Conservation (phyloP, 2,888 invertebrate species). For the Hemicrepidius hirtus region DNA sequence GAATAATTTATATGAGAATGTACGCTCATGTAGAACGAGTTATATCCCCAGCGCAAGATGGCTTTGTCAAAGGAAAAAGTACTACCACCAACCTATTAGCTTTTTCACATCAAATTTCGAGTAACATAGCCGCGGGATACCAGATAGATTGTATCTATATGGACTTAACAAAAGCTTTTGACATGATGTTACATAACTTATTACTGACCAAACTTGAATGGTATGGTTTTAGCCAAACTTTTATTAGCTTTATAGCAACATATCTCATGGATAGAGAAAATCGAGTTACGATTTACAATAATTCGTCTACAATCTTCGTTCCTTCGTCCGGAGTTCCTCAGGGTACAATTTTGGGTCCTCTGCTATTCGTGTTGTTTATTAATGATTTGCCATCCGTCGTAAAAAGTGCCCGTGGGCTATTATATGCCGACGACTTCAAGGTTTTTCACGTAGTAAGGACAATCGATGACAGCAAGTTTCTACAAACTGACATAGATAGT, state of each 20-base stretch:
- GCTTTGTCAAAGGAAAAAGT: background rate
- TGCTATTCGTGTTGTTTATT: background rate
- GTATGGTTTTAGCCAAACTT: background rate
- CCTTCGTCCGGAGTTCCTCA: slow-evolving; percentile 11
- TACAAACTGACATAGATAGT: background rate
- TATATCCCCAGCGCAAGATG: background rate
- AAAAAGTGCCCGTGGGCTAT: background rate
- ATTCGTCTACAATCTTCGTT: background rate
- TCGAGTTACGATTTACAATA: background rate
- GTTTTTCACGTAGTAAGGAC: background rate
- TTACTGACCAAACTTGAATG: background rate
- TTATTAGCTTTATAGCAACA: background rate
- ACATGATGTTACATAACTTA: background rate
- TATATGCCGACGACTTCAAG: slow-evolving; percentile 22
- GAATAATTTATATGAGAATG: background rate
- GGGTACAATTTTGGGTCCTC: slow-evolving; percentile 3
- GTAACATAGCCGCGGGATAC: background rate
- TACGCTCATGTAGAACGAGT: background rate
- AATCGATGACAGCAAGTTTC: background rate
- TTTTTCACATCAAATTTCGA: background rate
- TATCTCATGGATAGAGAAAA: background rate
- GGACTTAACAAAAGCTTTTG: slow-evolving; percentile 15
- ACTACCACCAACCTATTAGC: background rate
- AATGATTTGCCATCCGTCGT: background rate
- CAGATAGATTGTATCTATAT: slow-evolving; percentile 11